Percentiles rank a stretch among this genome's conserved stretches.
Evolutionary conservation across 64 coral and sea anemone genomes (phyloP).

Genomic region (Hydrozoanthus tunicans): DNA sequence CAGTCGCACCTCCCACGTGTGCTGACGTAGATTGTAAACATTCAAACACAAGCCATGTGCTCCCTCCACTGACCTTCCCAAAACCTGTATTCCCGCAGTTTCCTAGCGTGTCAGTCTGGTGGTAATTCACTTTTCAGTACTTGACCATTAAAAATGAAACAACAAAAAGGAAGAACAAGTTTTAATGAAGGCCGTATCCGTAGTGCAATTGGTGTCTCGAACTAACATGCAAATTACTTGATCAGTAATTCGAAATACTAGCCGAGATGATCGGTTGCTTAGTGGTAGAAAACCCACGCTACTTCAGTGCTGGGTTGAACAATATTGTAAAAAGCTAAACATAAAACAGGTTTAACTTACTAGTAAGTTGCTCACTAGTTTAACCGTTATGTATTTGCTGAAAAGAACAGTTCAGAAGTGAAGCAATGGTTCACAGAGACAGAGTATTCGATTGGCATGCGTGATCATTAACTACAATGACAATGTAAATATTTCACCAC

Average conservation of each 20-base stretch:
- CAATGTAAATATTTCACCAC: too few species aligned
- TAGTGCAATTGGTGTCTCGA: background rate
- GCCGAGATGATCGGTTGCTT: slow-evolving; percentile 5
- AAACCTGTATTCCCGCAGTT: background rate
- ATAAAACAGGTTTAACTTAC: too few species aligned
- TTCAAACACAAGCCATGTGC: slow-evolving; percentile 15
- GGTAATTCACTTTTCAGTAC: background rate
- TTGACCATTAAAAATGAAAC: background rate
- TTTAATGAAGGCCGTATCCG: background rate
- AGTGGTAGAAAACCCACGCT: background rate
- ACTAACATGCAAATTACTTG: slow-evolving; percentile 25
- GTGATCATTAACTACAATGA: too few species aligned
- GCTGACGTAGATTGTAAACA: slow-evolving; percentile 41
- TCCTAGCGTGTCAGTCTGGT: background rate
- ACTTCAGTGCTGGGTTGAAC: too few species aligned
- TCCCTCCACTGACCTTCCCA: background rate
- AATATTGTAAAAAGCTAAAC: too few species aligned
- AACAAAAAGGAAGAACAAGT: background rate
- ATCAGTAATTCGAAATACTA: background rate
- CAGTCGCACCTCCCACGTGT: slow-evolving; percentile 9
- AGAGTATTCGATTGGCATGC: too few species aligned
- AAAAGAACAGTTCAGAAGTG: too few species aligned
- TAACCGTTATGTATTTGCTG: too few species aligned
- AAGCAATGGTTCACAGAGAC: too few species aligned
- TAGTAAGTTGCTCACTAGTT: too few species aligned